Evolutionary conservation across 2,888 invertebrate species (phyloP), one percentile per base, ranked within the genome.

Genomic region (Pterostichus niger): DNA sequence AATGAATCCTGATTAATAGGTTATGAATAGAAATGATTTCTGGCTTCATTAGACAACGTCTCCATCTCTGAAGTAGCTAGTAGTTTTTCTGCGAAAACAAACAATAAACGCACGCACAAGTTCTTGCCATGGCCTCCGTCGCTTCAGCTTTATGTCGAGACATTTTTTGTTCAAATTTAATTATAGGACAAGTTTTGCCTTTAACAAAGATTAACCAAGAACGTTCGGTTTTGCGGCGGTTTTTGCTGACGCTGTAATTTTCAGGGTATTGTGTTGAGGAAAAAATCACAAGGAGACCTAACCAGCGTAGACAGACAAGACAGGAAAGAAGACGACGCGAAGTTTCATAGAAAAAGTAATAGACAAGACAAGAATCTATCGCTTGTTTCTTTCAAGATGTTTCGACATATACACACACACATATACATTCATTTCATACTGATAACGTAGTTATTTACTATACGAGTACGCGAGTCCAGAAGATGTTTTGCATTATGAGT

Each of bases 201-300:
- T 81, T 56, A 73, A 81, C 71, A 81, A 81, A 81, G 81, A 81
- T 73, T 71, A 81, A 40, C 71, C 73, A 81, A 81, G 64, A 64
- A 81, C 46, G 71, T 79, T 52, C 73, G 81, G 81, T 68, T 80
- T 68, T 68, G 80, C 54, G 31, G 10, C n/a, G 52, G 31, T 81
- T 81, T 81, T 81, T 81, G 81, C 46, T 5, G 31, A n/a, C n/a
- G 40, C 40, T 6, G 81, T 81, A 71, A 81, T 81, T 81, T 73
- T 71, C 81, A 54, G 54, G 56, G 71, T 49, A 54, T 81, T 81
- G 81, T 81, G 71, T 11, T 52, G n/a, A 35, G 56, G 56, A 77
- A 77, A 77, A 77, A 77, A 77, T 56, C 40, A 40, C 54, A 56
- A 40, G 56, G 56, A 2, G 75, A 77, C 40, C 56, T 77, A 77